Percentiles rank a stretch among this genome's conserved stretches.
Evolutionary conservation across 1,140 invertebrate species (phyloP).

Genomic region (Conus ventricosus): DNA sequence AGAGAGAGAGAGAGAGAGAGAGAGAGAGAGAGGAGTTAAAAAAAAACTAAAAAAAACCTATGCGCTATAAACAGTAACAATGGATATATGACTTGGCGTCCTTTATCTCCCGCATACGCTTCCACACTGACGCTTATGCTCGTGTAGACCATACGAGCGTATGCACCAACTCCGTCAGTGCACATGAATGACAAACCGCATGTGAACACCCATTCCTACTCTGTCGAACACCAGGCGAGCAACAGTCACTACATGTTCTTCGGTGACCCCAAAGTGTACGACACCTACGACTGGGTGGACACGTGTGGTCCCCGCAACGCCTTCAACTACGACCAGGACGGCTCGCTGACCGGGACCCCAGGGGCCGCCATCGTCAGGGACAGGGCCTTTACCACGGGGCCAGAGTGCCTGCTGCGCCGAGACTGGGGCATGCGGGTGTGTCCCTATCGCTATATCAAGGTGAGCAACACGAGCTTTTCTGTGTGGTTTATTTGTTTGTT

Average conservation of each 20-base stretch:
- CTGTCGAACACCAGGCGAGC: background rate
- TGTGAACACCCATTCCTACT: background rate
- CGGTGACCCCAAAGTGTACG: conserved; percentile 18
- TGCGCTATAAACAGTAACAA: no score
- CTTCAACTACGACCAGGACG: conserved; percentile 29
- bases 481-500: background rate
- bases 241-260: conserved; percentile 26
- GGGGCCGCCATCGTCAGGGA: conserved; percentile 27
- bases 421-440: conserved; percentile 37
- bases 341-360: conserved; percentile 31
- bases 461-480: background rate
- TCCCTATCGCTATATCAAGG: conserved; percentile 42
- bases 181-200: no score
- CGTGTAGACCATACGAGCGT: no score
- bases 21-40: no score
- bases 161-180: no score
- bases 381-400: conserved; percentile 23
- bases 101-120: no score
- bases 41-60: no score
- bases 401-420: conserved; percentile 16
- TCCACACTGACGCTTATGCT: no score
- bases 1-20: no score
- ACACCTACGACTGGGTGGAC: conserved; percentile 26
- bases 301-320: conserved; percentile 28
- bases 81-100: no score